Base-by-base conservation (phyloP, 2,113 vertebrate genomes). In the Melanerpes aurifrons region DNA sequence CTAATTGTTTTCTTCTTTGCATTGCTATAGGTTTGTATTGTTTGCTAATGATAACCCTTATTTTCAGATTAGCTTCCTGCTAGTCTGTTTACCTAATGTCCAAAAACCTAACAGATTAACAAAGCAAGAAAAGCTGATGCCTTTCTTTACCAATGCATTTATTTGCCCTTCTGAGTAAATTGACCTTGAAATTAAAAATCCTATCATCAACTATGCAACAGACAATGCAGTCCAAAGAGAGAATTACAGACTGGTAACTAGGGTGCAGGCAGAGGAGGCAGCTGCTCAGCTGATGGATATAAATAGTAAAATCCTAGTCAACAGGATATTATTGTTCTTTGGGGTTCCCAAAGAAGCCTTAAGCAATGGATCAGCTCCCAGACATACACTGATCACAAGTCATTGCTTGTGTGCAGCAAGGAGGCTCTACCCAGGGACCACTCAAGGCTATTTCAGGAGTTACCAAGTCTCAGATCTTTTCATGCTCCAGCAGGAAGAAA, bases 271-370 rank as follows among this genome's bases (percentile, higher is more conserved):
- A 95, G 86, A 93, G 82, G 57, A 61, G 92, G 90, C 15, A 12
- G 92, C 82, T 84, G 80, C 86, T 93, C 88, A 92, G 93, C 69
- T 82, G 72, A 75, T 62, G 58, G 88, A 78, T 95, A 96, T 96
- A 96, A 95, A 96, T 92, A 96, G 96, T 15, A 92, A 94, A 94
- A 95, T 82, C 95, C 90, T 24, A 90, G 94, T 93, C 94, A 94
- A 90, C 81, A 85, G 90, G 88, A 92, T 95, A 96, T 96, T 93
- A 82, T 88, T 94, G 93, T 95, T 88, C 94, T 94, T 90, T 75
- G 92, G 90, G 93, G 88, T 93, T 95, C 90, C 92, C 88, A 94
- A 94, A 95, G 92, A 95, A 93, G 90, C 70, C 88, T 90, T 92
- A 78, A 86, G 96, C 21, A 8, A 92, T 84, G 70, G 92, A 94